Evolutionary conservation across 2,113 vertebrate species (phyloP), one percentile per base, ranked within the genome.

Genomic region (Corythoichthys intestinalis): DNA sequence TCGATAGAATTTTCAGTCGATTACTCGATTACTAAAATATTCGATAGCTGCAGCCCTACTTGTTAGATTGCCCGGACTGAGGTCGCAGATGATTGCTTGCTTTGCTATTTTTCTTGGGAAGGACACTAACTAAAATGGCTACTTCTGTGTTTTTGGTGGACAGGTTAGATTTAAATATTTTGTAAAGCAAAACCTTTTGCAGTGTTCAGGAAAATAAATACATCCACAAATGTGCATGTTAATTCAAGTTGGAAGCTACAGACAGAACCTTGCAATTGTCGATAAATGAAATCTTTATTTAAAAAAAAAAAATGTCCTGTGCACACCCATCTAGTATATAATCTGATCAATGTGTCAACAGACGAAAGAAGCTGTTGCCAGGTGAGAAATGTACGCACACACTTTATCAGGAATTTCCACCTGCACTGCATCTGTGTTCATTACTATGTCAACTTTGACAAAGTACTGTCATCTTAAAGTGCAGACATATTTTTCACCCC

Each of bases 241-340:
- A 13, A n/a, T 41, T 61, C 6, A 11, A 4, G 59, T 63, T 28
- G n/a, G 38, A 46, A 39, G 10, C n/a, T 46, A 39, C 12, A 14
- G 46, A 63, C 11, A 28, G 38, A 1, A 3, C 38, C 38, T 35
- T 20, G 38, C 14, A 14, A 59, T 62, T 9, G 2, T 54, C 5
- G 6, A 39, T 10, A 6, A 20, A 54, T 35, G 20, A 5, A 47
- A 13, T 34, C 62, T 57, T 48, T 28, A 39, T 11, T 2, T 1
- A 47, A 63, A 48, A 28, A 28, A 28, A 28, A 1, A 62, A 28
- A 28, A 28, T 28, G 41, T 44, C 41, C 6, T 34, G 54, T 37
- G 69, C 60, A 75, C 71, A 74, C 68, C 67, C 68, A 70, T 49
- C 17, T 11, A 28, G 20, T 28, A n/a, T 65, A 3, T 70, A 58